Conservation (phyloP, 2,797 vertebrate species). For the Aeoliscus strigatus region DNA sequence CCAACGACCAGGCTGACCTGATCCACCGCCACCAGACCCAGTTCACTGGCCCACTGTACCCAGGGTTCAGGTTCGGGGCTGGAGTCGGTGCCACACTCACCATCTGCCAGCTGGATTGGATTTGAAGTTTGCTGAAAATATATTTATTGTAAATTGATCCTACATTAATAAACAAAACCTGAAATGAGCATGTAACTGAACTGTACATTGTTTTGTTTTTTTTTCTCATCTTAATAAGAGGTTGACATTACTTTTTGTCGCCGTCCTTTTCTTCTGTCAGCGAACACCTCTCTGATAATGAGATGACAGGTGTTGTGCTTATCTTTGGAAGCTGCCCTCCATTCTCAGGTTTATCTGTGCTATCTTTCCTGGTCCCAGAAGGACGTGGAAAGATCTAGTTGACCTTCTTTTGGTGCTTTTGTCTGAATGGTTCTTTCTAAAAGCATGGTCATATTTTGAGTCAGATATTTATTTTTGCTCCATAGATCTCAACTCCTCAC, state of each 20-base stretch:
- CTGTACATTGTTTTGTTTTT: too few relatives aligned
- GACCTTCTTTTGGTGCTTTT: too few relatives aligned
- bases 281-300: too few relatives aligned
- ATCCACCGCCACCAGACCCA: conserved; percentile 65
- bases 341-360: conserved; percentile 5
- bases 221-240: too few relatives aligned
- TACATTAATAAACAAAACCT: too few relatives aligned
- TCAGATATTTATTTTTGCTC: background rate
- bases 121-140: background rate
- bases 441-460: background rate
- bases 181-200: too few relatives aligned
- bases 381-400: conserved; percentile 1
- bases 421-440: background rate
- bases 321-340: too few relatives aligned
- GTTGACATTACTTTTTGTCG: too few relatives aligned
- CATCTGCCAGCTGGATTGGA: conserved; percentile 64
- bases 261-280: too few relatives aligned
- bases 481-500: background rate
- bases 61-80: conserved; percentile 74
- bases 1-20: conserved; percentile 60
- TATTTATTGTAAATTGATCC: background rate
- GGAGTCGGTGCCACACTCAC: conserved; percentile 54
- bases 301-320: too few relatives aligned
- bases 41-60: conserved; percentile 70
- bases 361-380: conserved; percentile 16